Conservation (phyloP, 1,140 invertebrate species). For the Chelonus insularis region DNA sequence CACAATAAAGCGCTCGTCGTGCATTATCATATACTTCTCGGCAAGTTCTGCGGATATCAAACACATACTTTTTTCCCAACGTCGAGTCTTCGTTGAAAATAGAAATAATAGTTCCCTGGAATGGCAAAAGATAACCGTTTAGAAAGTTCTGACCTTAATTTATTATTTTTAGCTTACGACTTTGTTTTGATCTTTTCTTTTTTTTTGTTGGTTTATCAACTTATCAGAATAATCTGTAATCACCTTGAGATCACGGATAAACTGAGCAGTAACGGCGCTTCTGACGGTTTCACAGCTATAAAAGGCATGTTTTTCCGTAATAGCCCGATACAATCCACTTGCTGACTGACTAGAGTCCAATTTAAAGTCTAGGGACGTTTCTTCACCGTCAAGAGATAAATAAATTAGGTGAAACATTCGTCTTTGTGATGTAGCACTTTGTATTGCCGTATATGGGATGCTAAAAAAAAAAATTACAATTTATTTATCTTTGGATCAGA, state of each 20-base stretch:
- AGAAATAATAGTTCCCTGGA: conserved; percentile 82
- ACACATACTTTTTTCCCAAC: conserved; percentile 84
- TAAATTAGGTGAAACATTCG: conserved; percentile 77
- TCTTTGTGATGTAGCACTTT: conserved; percentile 75
- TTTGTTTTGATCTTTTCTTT: background rate
- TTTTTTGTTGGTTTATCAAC: background rate
- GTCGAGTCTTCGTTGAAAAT: conserved; percentile 89
- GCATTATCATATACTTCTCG: conserved; percentile 87
- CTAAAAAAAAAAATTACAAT: conserved; percentile 63
- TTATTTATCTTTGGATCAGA: background rate
- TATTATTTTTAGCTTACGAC: background rate
- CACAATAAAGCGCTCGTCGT: conserved; percentile 69
- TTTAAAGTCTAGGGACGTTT: conserved; percentile 75
- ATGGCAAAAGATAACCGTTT: background rate
- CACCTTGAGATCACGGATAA: conserved; percentile 83
- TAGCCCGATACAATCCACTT: conserved; percentile 80
- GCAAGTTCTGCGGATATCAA: conserved; percentile 84
- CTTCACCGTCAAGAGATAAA: conserved; percentile 70
- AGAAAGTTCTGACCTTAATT: background rate
- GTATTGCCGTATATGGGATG: conserved; percentile 81
- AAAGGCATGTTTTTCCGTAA: conserved; percentile 89
- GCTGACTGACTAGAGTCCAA: conserved; percentile 77
- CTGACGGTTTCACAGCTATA: conserved; percentile 89
- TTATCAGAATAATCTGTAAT: background rate
- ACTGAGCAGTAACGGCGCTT: conserved; percentile 83